phyloP scores from a whole-genome alignment of 1,140 invertebrate species.

The Neodiprion virginianus region DNA sequence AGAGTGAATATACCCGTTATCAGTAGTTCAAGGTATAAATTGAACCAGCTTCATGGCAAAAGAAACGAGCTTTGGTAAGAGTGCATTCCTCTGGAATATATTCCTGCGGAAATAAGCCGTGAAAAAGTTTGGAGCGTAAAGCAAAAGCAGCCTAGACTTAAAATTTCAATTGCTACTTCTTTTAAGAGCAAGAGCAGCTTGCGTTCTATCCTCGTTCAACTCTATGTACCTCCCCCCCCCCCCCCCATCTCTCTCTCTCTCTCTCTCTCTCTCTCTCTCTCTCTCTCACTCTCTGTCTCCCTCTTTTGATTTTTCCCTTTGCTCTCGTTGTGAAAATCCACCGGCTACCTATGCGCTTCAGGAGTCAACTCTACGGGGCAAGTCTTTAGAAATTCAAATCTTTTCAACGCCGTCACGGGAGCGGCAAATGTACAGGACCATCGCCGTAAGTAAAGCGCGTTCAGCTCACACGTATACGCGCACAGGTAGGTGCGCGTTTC shows the following conservation, averaged over 20 bases:
- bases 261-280: background rate
- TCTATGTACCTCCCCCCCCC: background rate
- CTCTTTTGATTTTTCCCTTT: background rate
- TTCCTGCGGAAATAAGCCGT: background rate
- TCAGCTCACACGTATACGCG: too few species aligned
- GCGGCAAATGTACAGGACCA: background rate
- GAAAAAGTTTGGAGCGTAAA: background rate
- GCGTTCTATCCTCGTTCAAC: background rate
- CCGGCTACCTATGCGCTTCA: background rate
- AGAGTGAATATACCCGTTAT: too few species aligned
- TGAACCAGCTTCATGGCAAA: too few species aligned
- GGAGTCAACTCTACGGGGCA: background rate
- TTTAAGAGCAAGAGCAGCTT: slow-evolving; percentile 12
- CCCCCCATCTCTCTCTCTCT: background rate
- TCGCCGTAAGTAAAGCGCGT: background rate
- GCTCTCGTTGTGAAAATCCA: slow-evolving; percentile 1
- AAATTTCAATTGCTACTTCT: slow-evolving; percentile 14
- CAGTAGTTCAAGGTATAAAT: too few species aligned
- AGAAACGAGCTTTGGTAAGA: background rate
- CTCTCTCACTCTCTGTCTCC: background rate
- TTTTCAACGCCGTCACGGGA: slow-evolving; percentile 11
- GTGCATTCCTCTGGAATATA: background rate
- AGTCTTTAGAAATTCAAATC: slow-evolving; percentile 10
- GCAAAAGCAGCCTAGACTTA: slow-evolving; percentile 13
- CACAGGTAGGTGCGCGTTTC: too few species aligned